Conservation (phyloP, 2,797 vertebrate genomes). For the Podarcis siculus region DNA sequence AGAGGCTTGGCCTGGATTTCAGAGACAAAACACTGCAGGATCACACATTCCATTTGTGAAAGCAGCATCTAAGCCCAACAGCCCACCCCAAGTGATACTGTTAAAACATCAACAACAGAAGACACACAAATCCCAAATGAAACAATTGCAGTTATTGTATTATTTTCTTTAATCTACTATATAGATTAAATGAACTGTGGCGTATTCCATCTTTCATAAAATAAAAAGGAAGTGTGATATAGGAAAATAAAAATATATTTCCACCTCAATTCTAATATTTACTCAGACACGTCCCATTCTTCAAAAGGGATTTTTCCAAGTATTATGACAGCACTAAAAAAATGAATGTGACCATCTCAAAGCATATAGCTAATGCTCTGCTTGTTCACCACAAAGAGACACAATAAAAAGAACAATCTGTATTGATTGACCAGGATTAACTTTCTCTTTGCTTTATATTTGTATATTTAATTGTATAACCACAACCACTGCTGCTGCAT, state of each 20-base stretch:
- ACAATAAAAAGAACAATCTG: background rate
- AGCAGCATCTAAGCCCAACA: background rate
- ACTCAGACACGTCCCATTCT: background rate
- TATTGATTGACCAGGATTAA: background rate
- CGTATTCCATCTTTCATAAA: background rate
- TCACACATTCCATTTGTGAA: background rate
- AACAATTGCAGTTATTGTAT: background rate
- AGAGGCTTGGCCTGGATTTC: constrained; percentile 53
- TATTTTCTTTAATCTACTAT: background rate
- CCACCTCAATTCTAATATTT: background rate
- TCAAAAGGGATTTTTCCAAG: background rate
- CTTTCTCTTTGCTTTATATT: background rate
- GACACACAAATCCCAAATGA: background rate
- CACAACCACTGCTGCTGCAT: background rate
- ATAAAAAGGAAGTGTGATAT: fast-evolving
- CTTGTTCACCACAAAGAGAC: background rate
- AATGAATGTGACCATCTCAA: background rate
- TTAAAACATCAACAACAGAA: background rate
- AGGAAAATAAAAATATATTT: background rate
- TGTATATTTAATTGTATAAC: background rate
- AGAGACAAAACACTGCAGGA: constrained; percentile 28
- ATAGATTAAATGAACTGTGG: background rate
- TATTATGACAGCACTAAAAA: background rate
- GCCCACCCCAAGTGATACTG: background rate
- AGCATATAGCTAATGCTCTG: background rate